A percentile compares a stretch with the other conserved stretches of the same genome.
Evolutionary conservation across 2,797 vertebrate genomes (phyloP).

Genomic region (Acanthurus leucopareius): DNA sequence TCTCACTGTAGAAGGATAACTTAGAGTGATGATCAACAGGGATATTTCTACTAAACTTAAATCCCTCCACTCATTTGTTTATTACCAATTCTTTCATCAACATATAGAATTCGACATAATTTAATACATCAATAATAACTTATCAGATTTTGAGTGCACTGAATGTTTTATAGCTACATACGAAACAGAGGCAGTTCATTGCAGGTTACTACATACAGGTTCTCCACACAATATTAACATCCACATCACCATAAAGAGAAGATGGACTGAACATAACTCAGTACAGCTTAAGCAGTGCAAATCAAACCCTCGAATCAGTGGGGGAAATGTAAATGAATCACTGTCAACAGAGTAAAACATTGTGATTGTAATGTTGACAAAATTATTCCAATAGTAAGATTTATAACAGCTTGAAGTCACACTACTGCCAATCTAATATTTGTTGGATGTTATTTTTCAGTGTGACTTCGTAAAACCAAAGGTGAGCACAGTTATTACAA

Average conservation of each 20-base stretch:
- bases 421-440: background rate
- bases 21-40: background rate
- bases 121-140: constrained; percentile 41
- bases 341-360: constrained; percentile 6
- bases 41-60: background rate
- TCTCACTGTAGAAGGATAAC: background rate
- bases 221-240: constrained; percentile 30
- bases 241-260: constrained; percentile 13
- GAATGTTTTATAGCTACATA: constrained; percentile 37
- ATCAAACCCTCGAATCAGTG: constrained; percentile 24
- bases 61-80: constrained; percentile 1
- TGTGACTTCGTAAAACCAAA: background rate
- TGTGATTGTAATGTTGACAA: background rate
- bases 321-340: background rate
- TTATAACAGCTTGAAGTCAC: background rate
- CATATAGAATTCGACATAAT: constrained; percentile 36
- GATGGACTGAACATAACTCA: constrained; percentile 3
- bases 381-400: background rate
- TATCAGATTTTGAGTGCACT: constrained; percentile 32
- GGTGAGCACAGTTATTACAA: background rate
- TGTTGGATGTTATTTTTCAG: background rate
- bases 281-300: constrained; percentile 30
- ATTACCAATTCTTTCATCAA: background rate
- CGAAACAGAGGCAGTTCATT: constrained; percentile 19
- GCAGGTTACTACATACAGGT: constrained; percentile 32